A percentile compares a stretch with the other conserved stretches of the same genome.
These are phyloP conservation scores for Chaunax sp. DNA, from an alignment of 2,797 vertebrate species.

Conservation along the genomic window DNA sequence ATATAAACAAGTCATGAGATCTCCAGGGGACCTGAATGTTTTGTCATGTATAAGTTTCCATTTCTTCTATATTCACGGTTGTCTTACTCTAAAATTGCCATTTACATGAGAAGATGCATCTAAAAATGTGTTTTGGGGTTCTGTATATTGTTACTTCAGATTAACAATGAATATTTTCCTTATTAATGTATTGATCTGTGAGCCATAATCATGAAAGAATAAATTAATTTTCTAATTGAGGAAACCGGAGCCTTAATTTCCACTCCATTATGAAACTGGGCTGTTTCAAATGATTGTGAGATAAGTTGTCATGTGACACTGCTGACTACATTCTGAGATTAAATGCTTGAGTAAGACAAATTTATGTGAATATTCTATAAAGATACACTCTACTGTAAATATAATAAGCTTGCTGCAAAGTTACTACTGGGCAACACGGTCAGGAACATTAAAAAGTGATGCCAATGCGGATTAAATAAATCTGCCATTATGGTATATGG, in stretches of 20 bases:
- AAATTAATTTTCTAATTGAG: constrained; percentile 59
- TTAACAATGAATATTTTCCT: constrained; percentile 34
- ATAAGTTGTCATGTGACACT: not conserved
- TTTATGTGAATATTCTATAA: not conserved
- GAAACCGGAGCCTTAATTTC: not conserved
- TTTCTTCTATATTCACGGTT: constrained; percentile 1
- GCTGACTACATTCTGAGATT: not conserved
- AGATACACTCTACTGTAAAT: not conserved
- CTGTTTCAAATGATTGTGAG: constrained; percentile 3
- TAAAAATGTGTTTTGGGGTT: not conserved
- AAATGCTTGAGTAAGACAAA: not conserved
- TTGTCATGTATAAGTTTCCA: constrained; percentile 23
- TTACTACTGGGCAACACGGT: not conserved
- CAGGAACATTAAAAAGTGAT: not conserved
- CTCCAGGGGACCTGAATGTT: constrained; percentile 39
- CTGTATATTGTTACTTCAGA: constrained; percentile 22
- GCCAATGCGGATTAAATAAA: not conserved
- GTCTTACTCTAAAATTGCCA: constrained; percentile 8
- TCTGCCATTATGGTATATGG: no score
- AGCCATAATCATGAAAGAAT: constrained; percentile 51
- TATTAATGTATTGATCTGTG: constrained; percentile 40
- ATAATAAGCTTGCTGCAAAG: not conserved
- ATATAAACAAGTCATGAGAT: constrained; percentile 36
- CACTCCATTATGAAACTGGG: not conserved
- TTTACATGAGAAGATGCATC: not conserved